phyloP scores from a whole-genome alignment of 2,113 vertebrate species.

The Rhagologus leucostigma region DNA sequence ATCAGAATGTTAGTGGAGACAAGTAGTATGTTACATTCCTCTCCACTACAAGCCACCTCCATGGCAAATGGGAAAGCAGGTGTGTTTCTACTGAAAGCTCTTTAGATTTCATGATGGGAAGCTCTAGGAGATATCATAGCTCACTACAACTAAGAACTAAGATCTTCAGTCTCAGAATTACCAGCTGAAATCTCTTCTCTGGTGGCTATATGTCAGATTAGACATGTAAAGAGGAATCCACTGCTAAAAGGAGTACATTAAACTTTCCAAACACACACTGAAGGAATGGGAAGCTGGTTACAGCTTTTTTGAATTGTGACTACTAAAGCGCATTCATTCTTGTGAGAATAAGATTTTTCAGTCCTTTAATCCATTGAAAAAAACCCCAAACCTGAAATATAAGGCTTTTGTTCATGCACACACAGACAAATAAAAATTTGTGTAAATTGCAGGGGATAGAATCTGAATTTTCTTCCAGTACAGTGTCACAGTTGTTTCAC shows the following conservation, averaged over 20 bases:
- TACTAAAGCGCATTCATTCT: neutral
- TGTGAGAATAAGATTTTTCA: neutral
- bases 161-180: neutral
- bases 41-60: neutral
- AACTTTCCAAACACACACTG: neutral
- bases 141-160: neutral
- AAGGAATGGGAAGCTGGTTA: neutral
- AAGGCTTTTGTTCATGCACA: neutral
- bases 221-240: neutral
- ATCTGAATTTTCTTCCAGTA: neutral
- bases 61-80: neutral
- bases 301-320: neutral
- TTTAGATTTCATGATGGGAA: neutral
- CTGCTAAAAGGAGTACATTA: neutral
- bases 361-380: neutral
- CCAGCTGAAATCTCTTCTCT: neutral
- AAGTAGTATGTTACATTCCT: neutral
- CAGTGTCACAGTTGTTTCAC: neutral
- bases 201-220: neutral
- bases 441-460: neutral
- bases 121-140: neutral
- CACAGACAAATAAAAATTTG: neutral
- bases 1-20: neutral
- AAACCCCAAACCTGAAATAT: neutral
- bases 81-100: neutral